These are phyloP conservation scores for Pteruthius melanotis DNA, from an alignment of 2,113 vertebrate genomes.

Conservation along the genomic window DNA sequence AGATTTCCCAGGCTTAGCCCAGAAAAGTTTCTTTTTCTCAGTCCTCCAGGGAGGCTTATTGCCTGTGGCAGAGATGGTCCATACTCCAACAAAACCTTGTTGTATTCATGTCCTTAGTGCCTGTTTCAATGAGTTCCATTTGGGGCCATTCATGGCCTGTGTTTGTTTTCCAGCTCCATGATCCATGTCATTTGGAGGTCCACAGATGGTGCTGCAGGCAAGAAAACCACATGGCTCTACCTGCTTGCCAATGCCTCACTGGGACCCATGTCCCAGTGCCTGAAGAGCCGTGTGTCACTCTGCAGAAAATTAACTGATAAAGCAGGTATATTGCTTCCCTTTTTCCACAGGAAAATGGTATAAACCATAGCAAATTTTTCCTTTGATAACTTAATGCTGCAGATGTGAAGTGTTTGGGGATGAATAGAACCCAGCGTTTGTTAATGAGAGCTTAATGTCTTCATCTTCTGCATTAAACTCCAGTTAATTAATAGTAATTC, in stretches of 20 bases:
- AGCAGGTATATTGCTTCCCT: background rate
- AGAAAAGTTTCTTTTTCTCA: background rate
- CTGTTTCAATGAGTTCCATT: fast-evolving
- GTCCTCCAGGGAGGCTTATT: too few species aligned
- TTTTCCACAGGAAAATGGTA: background rate
- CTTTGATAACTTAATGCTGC: conserved; percentile 40
- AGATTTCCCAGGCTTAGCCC: background rate
- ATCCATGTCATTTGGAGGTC: background rate
- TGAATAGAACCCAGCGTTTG: conserved; percentile 30
- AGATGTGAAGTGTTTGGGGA: conserved; percentile 33
- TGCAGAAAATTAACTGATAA: conserved; percentile 26
- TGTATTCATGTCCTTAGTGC: background rate
- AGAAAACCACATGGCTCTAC: background rate
- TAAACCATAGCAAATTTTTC: background rate
- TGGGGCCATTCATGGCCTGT: fast-evolving
- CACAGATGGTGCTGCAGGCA: background rate
- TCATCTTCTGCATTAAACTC: conserved; percentile 60
- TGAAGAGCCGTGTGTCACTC: background rate
- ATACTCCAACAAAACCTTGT: fast-evolving
- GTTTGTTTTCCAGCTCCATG: background rate
- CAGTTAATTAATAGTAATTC: conserved; percentile 72
- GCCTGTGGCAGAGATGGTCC: background rate
- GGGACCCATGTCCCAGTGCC: background rate
- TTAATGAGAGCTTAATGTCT: conserved; percentile 70
- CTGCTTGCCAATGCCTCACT: background rate